A percentile compares a stretch with the other conserved stretches of the same genome.
Evolutionary conservation across 2,888 invertebrate species (phyloP).

Genomic region (Andrena flavipes): DNA sequence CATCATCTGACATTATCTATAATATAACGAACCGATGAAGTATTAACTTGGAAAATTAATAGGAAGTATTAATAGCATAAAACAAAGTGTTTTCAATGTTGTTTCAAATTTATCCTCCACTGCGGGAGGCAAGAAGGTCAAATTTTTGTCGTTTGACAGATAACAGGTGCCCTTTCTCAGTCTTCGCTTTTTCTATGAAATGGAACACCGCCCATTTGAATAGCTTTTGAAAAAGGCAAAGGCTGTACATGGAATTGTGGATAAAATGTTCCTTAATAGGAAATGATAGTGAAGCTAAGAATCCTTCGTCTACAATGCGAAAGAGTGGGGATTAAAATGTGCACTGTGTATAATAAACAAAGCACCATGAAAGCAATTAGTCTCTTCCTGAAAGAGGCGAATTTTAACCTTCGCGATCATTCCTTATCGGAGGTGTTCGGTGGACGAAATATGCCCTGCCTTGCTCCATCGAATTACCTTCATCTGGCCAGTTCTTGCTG

Average conservation of each 20-base stretch:
- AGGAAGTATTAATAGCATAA: not conserved
- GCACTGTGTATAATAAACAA: constrained; percentile 71
- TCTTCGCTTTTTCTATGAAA: constrained; percentile 24
- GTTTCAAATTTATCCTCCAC: not conserved
- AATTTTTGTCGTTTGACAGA: constrained; percentile 15
- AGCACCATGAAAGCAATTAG: constrained; percentile 63
- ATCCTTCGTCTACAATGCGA: not conserved
- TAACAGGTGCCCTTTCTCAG: constrained; percentile 39
- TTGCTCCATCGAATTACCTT: constrained; percentile 67
- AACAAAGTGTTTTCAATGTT: not conserved
- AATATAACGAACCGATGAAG: no score
- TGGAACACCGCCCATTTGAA: constrained; percentile 45
- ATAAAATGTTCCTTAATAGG: not conserved
- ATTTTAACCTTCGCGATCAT: constrained; percentile 54
- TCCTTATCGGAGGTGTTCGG: constrained; percentile 4
- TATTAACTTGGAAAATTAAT: no score
- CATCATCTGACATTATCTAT: constrained; percentile 83
- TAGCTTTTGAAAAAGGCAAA: constrained; percentile 8
- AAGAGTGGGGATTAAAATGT: constrained; percentile 23
- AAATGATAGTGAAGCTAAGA: not conserved
- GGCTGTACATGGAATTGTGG: not conserved
- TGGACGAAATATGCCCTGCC: constrained; percentile 1
- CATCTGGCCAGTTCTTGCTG: constrained; percentile 69
- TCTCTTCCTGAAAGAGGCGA: constrained; percentile 56
- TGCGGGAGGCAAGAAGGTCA: not conserved